Evolutionary conservation across 2,113 vertebrate genomes (phyloP).

Genomic region (Malurus melanocephalus): DNA sequence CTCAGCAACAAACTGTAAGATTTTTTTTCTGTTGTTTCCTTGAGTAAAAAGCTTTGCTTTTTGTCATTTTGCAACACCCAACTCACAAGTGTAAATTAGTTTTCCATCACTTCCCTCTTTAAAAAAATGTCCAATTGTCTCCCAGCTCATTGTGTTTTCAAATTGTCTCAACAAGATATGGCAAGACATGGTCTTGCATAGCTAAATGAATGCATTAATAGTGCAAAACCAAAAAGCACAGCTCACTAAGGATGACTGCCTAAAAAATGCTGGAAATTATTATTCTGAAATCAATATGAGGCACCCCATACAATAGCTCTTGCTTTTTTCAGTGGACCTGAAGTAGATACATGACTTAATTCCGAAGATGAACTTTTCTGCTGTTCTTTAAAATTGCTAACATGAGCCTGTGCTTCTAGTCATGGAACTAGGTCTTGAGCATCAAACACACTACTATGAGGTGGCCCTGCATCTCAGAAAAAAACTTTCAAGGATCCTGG

Average conservation of each 20-base stretch:
- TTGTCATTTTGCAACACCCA: background rate
- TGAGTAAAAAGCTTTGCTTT: background rate
- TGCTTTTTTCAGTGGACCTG: accelerated
- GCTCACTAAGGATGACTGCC: background rate
- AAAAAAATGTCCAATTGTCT: background rate
- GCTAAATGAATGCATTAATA: background rate
- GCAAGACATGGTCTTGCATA: background rate
- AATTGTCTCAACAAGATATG: background rate
- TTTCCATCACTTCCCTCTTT: background rate
- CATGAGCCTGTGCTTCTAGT: background rate
- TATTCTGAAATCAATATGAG: background rate
- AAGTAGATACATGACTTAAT: background rate
- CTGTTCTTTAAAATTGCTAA: background rate
- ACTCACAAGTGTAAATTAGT: background rate
- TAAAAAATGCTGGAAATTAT: background rate
- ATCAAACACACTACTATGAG: background rate
- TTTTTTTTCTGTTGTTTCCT: background rate
- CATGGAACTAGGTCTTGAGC: background rate
- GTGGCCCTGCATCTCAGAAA: background rate
- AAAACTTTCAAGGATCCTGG: background rate
- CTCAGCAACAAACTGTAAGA: conserved; percentile 51
- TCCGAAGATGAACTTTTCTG: background rate
- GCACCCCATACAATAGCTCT: background rate
- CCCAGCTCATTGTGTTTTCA: background rate
- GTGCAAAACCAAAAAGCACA: background rate